Evolutionary conservation across 1,140 invertebrate species (phyloP).

Genomic region (Pseudoatta argentina): DNA sequence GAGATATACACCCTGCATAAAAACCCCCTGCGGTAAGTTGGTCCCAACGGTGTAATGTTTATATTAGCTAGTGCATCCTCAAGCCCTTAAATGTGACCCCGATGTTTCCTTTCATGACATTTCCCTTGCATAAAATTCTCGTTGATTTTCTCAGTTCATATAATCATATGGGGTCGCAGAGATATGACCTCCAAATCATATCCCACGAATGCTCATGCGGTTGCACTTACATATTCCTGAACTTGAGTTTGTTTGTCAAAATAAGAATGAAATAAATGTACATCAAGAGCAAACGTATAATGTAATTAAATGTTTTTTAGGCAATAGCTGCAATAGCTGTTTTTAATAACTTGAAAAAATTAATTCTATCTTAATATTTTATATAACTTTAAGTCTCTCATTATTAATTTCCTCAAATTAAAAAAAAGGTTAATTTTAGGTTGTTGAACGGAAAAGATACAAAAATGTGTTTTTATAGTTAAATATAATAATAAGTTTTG

Average conservation of each 20-base stretch:
- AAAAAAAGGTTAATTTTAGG: background rate
- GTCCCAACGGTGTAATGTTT: conserved; percentile 82
- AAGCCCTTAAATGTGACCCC: conserved; percentile 62
- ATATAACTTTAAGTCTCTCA: conserved; percentile 1
- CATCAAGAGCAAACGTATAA: background rate
- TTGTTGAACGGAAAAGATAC: background rate
- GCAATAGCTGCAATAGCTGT: background rate
- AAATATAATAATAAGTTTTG: background rate
- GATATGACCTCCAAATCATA: conserved; percentile 69
- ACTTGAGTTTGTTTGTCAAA: conserved; percentile 1
- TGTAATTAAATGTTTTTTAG: background rate
- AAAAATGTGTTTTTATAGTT: background rate
- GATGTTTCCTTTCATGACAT: conserved; percentile 46
- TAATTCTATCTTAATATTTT: background rate
- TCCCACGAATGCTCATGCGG: conserved; percentile 8
- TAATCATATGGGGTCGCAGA: conserved; percentile 81
- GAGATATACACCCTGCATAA: conserved; percentile 44
- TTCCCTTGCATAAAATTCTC: conserved; percentile 71
- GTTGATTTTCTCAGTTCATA: conserved; percentile 79
- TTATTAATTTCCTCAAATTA: background rate
- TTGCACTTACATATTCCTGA: background rate
- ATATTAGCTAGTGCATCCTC: conserved; percentile 81
- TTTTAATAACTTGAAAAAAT: background rate
- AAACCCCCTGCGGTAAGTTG: conserved; percentile 73
- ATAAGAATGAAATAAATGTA: background rate